A percentile compares a stretch with the other conserved stretches of the same genome.
Evolutionary conservation across 2,113 vertebrate species (phyloP).

Genomic region (Plectropomus leopardus): DNA sequence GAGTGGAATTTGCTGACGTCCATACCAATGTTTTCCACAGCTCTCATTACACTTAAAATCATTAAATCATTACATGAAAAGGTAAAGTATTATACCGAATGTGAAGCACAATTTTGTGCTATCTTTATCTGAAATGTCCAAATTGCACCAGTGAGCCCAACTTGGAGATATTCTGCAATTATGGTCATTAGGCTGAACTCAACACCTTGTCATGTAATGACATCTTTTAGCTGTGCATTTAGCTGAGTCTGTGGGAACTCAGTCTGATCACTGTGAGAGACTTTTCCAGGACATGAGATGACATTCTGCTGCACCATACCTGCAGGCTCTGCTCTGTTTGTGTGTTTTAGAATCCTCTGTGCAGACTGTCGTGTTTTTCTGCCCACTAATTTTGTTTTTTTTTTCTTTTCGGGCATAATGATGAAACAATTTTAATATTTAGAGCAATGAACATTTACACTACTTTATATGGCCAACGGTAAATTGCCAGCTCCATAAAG

Average conservation of each 20-base stretch:
- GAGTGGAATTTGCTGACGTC: conserved; percentile 69
- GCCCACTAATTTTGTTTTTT: neutral
- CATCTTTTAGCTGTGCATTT: conserved; percentile 9
- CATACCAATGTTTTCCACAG: conserved; percentile 55
- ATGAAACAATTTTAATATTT: neutral
- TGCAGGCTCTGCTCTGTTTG: neutral
- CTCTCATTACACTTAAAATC: conserved; percentile 46
- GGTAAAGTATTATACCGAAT: conserved; percentile 25
- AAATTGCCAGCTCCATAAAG: neutral
- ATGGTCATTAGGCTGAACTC: conserved; percentile 43
- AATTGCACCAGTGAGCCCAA: conserved; percentile 33
- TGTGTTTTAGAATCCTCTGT: neutral
- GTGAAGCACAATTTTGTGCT: conserved; percentile 44
- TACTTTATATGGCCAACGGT: neutral
- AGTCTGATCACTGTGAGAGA: neutral
- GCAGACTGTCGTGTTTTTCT: neutral
- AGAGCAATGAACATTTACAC: neutral
- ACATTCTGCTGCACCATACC: neutral
- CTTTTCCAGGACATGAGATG: conserved; percentile 13
- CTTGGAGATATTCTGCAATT: conserved; percentile 28
- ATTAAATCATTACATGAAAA: conserved; percentile 60
- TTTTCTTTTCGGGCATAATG: neutral
- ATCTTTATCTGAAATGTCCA: conserved; percentile 46
- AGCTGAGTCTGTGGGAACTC: neutral
- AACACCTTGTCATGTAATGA: conserved; percentile 29